These are phyloP conservation scores for Neogobius melanostomus DNA, from an alignment of 2,113 vertebrate genomes.

Conservation along the genomic window DNA sequence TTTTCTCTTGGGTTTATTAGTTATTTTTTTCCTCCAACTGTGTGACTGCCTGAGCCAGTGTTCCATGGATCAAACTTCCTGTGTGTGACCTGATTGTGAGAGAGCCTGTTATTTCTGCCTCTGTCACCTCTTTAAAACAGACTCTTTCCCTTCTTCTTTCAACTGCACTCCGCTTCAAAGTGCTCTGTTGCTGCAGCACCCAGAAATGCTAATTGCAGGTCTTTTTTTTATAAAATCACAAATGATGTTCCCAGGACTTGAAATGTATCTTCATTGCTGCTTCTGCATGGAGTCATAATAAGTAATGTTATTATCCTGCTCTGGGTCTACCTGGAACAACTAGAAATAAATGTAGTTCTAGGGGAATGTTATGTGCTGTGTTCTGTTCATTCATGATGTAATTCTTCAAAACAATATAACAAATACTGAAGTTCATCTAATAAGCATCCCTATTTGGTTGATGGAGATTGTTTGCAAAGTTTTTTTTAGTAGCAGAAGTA, in stretches of 20 bases:
- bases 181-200: slow-evolving; percentile 22
- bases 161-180: slow-evolving; percentile 45
- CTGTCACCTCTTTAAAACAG: slow-evolving; percentile 10
- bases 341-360: no score
- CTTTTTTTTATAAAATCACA: slow-evolving; percentile 11
- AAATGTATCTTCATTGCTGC: no score
- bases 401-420: no score
- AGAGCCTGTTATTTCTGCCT: slow-evolving; percentile 34
- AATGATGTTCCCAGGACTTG: background rate
- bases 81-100: slow-evolving; percentile 1
- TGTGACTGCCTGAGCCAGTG: background rate
- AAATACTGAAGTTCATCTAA: no score
- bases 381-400: no score
- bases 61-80: slow-evolving; percentile 16
- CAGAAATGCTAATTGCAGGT: slow-evolving; percentile 47
- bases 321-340: no score
- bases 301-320: no score
- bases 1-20: background rate
- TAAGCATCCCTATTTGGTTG: no score
- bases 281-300: no score
- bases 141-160: slow-evolving; percentile 19
- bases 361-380: no score
- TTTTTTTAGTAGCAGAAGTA: no score
- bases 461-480: no score
- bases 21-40: background rate